A percentile compares a stretch with the other conserved stretches of the same genome.
Conservation (phyloP, 2,888 invertebrate species). For the Eudasyphora cyanicolor region DNA sequence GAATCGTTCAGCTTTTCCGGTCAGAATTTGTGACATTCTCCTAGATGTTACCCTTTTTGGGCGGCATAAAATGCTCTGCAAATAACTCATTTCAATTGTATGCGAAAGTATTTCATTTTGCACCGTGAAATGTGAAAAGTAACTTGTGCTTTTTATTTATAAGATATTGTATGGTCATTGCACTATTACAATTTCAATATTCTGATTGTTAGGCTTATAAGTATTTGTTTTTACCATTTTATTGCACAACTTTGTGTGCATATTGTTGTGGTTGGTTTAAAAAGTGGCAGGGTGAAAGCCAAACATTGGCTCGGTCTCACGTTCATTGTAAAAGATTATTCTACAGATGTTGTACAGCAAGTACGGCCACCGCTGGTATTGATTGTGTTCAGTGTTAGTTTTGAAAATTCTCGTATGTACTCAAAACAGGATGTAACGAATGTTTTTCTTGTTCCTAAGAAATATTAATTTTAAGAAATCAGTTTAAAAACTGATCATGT, state of each 20-base stretch:
- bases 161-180: neutral
- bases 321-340: neutral
- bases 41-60: neutral
- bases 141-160: neutral
- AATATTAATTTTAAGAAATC: no score
- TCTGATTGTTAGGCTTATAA: conserved; percentile 27
- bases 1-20: no score
- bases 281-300: neutral
- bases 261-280: neutral
- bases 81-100: neutral
- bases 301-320: neutral
- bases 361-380: conserved; percentile 7
- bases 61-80: neutral
- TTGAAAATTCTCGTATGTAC: conserved; percentile 48
- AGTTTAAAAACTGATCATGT: no score
- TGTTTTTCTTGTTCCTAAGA: no score
- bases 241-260: conserved; percentile 1
- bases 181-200: conserved; percentile 9
- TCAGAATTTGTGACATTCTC: no score
- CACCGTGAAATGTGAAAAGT: neutral
- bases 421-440: no score
- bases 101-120: neutral
- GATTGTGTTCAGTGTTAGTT: conserved; percentile 40
- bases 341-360: neutral
- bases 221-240: conserved; percentile 39